These are phyloP conservation scores for Sphinx pinastri DNA, from an alignment of 2,888 invertebrate species.

Conservation along the genomic window DNA sequence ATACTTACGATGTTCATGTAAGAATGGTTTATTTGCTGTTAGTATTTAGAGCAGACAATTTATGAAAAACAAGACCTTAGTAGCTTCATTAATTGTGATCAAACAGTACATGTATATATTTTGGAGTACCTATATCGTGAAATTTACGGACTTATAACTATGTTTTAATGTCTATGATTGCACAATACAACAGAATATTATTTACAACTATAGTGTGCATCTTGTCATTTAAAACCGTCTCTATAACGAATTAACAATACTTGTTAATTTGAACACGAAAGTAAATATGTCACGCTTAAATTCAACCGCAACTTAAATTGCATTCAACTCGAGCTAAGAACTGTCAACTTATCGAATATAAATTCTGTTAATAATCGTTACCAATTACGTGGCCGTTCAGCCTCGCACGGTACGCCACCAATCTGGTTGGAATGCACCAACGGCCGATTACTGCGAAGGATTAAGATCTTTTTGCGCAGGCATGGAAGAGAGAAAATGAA, in stretches of 20 bases:
- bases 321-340: conserved; percentile 66
- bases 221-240: not conserved
- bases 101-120: not conserved
- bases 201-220: not conserved
- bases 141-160: not conserved
- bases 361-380: conserved; percentile 78
- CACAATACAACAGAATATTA: not conserved
- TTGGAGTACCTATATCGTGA: not conserved
- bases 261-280: conserved; percentile 39
- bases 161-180: not conserved
- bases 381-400: conserved; percentile 76
- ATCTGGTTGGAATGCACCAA: conserved; percentile 59
- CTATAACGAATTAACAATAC: not conserved
- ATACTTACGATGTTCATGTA: not conserved
- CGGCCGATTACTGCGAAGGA: conserved; percentile 57
- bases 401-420: conserved; percentile 63
- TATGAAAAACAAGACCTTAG: not conserved
- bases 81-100: not conserved
- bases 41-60: not conserved
- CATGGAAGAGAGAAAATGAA: conserved; percentile 68
- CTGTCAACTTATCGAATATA: conserved; percentile 77
- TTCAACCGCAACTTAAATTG: conserved; percentile 62
- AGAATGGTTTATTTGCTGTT: not conserved
- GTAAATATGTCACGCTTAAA: conserved; percentile 66
- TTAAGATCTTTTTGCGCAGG: conserved; percentile 69